Evolutionary conservation across 2,888 invertebrate species (phyloP), one percentile per base, ranked within the genome.

Genomic region (Philereme vetulata): DNA sequence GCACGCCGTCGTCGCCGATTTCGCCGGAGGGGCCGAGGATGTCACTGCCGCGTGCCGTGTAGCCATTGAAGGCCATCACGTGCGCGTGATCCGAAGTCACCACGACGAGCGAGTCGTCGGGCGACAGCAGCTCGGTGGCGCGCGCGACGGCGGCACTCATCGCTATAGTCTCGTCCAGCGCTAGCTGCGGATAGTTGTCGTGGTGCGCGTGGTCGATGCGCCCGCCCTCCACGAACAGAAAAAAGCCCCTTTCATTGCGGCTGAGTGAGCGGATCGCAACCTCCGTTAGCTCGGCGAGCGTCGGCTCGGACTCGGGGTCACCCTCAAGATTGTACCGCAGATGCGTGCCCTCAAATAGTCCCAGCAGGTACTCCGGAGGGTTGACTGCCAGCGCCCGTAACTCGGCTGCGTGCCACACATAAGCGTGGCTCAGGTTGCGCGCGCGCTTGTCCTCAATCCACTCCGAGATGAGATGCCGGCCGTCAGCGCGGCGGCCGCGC

Each of bases 51-150:
- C 95, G 90, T 10, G 79, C 80, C 5, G 95, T 92, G 82, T 96
- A 96, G 0, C 96, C 96, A 51, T 93, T 93, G 68, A 94, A 91
- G 11, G 93, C 86, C 93, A 96, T 94, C 0, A 94, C 94, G 80
- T 96, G 96, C 0, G 95, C 93, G 81, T 96, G 96, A 84, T 96
- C 96, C 0, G 96, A 92, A 0, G 96, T 95, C 8, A 96, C 96
- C 35, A 97, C 93, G 21, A 97, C 93, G 40, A 97, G 86, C 0
- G 97, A 96, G 64, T 97, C 83, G 8, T 77, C 74, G 46, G 74
- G 76, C 0, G 73, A 59, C 38, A 95, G 82, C 63, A 93, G 78
- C 47, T 64, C 64, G 43, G 88, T 66, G 7, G 96, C 84, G 49
- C 74, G 72, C 44, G 56, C 51, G 58, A 95, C 88, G 40, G 96